Conservation (phyloP, 1,140 invertebrate species). For the Diplogasteroides magnus region DNA sequence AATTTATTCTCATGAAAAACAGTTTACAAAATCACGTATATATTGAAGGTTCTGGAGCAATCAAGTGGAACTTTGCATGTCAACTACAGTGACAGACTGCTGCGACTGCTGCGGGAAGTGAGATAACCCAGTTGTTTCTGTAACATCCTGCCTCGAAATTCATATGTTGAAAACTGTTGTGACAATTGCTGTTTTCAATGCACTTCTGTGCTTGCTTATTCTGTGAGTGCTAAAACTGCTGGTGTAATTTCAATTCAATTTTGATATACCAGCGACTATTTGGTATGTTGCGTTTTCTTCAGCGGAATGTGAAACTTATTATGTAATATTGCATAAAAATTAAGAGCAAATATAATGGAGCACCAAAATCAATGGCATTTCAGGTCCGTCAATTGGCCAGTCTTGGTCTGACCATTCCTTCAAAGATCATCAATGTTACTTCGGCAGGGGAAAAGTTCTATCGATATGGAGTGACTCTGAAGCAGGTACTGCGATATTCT, state of each 20-base stretch:
- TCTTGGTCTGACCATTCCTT: slow-evolving; percentile 73
- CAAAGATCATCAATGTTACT: slow-evolving; percentile 67
- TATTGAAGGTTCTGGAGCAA: slow-evolving; percentile 64
- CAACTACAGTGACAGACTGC: slow-evolving; percentile 76
- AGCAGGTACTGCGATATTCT: slow-evolving; percentile 70
- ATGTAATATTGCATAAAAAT: no score
- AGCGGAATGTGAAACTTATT: no score
- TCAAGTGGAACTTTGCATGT: slow-evolving; percentile 74
- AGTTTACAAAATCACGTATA: no score
- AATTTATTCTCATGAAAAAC: no score
- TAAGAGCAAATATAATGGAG: not conserved
- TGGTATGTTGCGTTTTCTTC: no score
- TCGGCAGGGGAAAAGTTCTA: slow-evolving; percentile 70
- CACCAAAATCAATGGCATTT: not conserved
- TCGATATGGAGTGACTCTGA: slow-evolving; percentile 73
- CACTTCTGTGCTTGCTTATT: no score
- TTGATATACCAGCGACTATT: no score
- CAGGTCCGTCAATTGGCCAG: slow-evolving; percentile 67
- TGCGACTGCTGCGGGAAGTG: slow-evolving; percentile 75
- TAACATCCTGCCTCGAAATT: not conserved
- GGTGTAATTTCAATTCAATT: no score
- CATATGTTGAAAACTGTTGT: not conserved
- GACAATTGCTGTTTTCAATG: not conserved
- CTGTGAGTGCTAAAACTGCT: no score
- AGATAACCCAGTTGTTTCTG: not conserved